A percentile compares a stretch with the other conserved stretches of the same genome.
These are phyloP conservation scores for Rhynchophorus ferrugineus DNA, from an alignment of 1,140 invertebrate genomes.

Conservation along the genomic window DNA sequence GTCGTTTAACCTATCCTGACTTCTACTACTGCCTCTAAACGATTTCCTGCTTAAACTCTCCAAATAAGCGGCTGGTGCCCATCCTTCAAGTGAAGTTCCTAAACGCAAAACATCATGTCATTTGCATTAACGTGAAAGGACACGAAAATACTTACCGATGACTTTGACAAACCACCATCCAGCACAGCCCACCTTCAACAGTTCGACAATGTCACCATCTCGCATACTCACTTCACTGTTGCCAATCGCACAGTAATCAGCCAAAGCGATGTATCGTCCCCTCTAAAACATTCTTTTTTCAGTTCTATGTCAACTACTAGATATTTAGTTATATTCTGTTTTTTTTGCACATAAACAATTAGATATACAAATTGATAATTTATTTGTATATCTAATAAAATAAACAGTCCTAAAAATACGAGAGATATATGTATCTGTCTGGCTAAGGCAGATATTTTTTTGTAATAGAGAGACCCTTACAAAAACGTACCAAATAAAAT, in stretches of 20 bases:
- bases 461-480: no score
- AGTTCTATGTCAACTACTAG: neutral
- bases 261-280: constrained; percentile 72
- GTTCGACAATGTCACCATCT: constrained; percentile 80
- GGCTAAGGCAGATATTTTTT: no score
- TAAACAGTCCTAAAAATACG: no score
- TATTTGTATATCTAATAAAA: no score
- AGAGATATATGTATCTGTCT: no score
- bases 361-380: no score
- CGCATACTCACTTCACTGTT: constrained; percentile 79
- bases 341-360: neutral
- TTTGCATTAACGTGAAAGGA: neutral
- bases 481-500: no score
- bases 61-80: constrained; percentile 90
- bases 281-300: constrained; percentile 40
- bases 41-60: constrained; percentile 68
- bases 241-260: constrained; percentile 85
- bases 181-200: constrained; percentile 84
- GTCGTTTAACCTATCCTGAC: constrained; percentile 46
- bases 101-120: constrained; percentile 15
- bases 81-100: constrained; percentile 71
- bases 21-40: constrained; percentile 56
- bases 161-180: constrained; percentile 94
- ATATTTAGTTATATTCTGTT: neutral
- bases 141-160: constrained; percentile 48